Base-by-base conservation (phyloP, 2,888 invertebrate genomes). In the Pilophorus perplexus region DNA sequence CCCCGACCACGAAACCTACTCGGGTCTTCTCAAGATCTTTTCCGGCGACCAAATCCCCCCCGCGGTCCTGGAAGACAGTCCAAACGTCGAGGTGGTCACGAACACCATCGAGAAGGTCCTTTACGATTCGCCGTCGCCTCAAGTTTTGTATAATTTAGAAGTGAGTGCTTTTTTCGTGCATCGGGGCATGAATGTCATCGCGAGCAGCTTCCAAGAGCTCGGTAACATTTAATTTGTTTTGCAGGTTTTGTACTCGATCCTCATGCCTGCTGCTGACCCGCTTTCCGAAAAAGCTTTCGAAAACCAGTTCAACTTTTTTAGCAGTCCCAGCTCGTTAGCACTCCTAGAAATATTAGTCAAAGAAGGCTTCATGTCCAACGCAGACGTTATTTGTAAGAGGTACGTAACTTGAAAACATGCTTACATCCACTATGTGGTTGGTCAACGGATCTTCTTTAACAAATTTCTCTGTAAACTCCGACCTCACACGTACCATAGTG, bases 261-360 rank as follows among this genome's bases (percentile, higher is more conserved):
- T 97, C 70, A 91, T 97, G 88, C 97, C 97, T 12, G 92, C 94
- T 5, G 79, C 86, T 6, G 90, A 91, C 73, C 87, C 90, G 1
- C 81, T 87, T 72, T 84, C 90, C 1, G 90, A 90, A 44, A 85
- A 79, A 73, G 83, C 86, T 3, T 84, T 84, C 75, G 84, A 86
- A 73, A 86, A 88, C 76, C 85, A 86, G 76, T 83, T 81, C 74
- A 84, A 83, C 75, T 86, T 87, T 75, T 82, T 88, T 72, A 82
- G 81, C 71, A 84, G 84, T 69, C 84, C 84, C 3, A 83, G 85
- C 71, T 84, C 84, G 1, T 84, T 85, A 69, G 82, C 85, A 55
- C 84, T 90, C 69, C 78, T 92, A 25, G 89, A 89, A 74, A 85
- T 91, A 84, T 77, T 92, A 60, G 89, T 88, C n/a, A 88, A 88